Base-by-base conservation (phyloP, 2,888 invertebrate genomes). In the Drosophila gaucha region DNA sequence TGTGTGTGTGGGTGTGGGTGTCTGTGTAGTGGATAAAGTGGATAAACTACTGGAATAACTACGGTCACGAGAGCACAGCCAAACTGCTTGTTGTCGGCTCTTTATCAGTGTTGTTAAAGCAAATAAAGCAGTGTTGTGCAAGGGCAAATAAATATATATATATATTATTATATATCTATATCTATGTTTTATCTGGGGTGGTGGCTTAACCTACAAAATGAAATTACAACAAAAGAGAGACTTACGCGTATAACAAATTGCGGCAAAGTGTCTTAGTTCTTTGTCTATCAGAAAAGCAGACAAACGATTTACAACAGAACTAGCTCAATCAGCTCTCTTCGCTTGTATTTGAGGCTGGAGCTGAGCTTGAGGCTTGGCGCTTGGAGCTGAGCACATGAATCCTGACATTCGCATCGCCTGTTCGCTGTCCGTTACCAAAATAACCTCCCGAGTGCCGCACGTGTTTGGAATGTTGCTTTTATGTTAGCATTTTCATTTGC, bases 231-330 rank as follows among this genome's bases (percentile, higher is more conserved):
- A 76, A 74, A 75, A 67, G 58, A 72, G 72, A 86, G 87, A 89
- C 89, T 89, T 89, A 89, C 90, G 90, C 90, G 80, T 86, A 84
- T 86, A 77, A 82, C 78, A 82, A 78, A 78, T 88, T 78, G 83
- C 82, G 82, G 82, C 82, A 88, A 88, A 86, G 86, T 82, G 86
- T 82, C 83, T 71, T 87, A 82, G 65, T 80, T 74, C 85, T 86
- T 82, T 85, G 80, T 86, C 78, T 70, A 63, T 74, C 78, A 80
- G 67, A 66, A 62, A 87, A 80, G 57, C 56, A 74, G 62, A 84
- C 80, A 87, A 79, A 79, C 79, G 67, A 67, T 83, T 44, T 78
- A 73, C 76, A 76, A 73, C 69, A 57, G 43, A 52, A 76, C 59
- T 68, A 56, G 76, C 72, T 75, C 63, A 75, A 67, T 30, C 35